Evolutionary conservation across 2,797 vertebrate species (phyloP).

Genomic region (Aulostomus chinensis): DNA sequence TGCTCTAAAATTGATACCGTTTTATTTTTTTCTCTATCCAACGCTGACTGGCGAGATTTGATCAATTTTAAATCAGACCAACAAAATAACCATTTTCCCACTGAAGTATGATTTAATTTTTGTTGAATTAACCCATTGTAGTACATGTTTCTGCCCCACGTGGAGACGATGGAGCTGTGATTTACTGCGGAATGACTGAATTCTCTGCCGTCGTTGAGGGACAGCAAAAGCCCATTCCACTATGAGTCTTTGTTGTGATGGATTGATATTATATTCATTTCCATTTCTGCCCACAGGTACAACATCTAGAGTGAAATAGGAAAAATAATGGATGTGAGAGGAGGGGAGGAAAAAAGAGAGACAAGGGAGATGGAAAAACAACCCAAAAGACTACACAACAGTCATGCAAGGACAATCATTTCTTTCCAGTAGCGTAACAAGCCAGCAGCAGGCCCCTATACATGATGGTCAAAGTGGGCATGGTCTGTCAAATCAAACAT

Average conservation of each 20-base stretch:
- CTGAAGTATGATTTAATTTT: slow-evolving; percentile 4
- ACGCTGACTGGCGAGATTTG: slow-evolving; percentile 6
- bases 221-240: slow-evolving; percentile 17
- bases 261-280: slow-evolving; percentile 39
- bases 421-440: too few species aligned
- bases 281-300: slow-evolving; percentile 28
- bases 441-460: too few species aligned
- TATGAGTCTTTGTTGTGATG: slow-evolving; percentile 23
- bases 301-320: slow-evolving; percentile 25
- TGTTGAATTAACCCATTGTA: too few species aligned
- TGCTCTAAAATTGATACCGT: slow-evolving; percentile 2
- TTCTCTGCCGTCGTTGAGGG: not conserved
- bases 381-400: not conserved
- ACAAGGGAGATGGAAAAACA: not conserved
- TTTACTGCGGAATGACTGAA: slow-evolving; percentile 24
- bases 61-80: slow-evolving; percentile 1
- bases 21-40: not conserved
- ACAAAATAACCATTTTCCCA: not conserved
- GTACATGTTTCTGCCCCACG: slow-evolving; percentile 2
- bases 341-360: slow-evolving; percentile 6
- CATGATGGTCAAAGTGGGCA: too few species aligned
- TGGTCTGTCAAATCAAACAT: too few species aligned
- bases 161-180: slow-evolving; percentile 30
- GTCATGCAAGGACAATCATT: slow-evolving; percentile 3
- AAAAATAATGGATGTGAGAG: slow-evolving; percentile 11